Base-by-base conservation (phyloP, 35 echinoderm and acorn worm genomes). In the Acanthaster planci region DNA sequence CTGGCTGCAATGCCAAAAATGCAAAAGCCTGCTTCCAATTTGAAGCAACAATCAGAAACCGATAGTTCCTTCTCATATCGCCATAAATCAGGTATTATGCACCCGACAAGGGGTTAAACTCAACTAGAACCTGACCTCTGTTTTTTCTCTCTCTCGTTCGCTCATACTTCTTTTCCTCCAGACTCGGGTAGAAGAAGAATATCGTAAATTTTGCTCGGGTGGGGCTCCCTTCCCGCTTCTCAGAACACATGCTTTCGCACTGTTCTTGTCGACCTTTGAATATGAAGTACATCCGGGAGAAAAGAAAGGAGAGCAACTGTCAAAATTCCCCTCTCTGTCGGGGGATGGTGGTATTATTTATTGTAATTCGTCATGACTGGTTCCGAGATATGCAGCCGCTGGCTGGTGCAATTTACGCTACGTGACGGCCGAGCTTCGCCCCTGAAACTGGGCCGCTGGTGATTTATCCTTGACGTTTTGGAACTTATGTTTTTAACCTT, bases 401-500 rank as follows among this genome's bases (percentile, higher is more conserved):
- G 64, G 34, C 64, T 72, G 14, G 22, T 29, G 23, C 14, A 72
- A 26, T 35, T 72, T 72, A 72, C 64, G 23, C 64, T 31, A 72
- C 2, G 64, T 31, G 64, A 72, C 64, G 29, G 64, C 64, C 22
- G 64, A 27, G 64, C 21, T 6, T 12, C 42, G 42, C 4, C n/a
- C n/a, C 42, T 47, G 42, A 47, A 47, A 47, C 4, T 47, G 42
- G 34, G 64, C 15, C 26, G 64, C 26, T 26, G 14, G 18, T 72
- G 64, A 72, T 72, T 72, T 72, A 72, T 72, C 10, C 34, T 26
- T 34, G 64, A 72, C 64, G 30, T 72, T 35, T 72, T 72, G 64
- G 34, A 72, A 72, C 64, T 72, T 72, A 72, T 72, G 64, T 72
- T 72, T 72, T 72, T 72, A 72, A 72, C 64, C 64, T 72, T 72